phyloP scores from a whole-genome alignment of 2,113 vertebrate genomes.

The Beaufortia kweichowensis region DNA sequence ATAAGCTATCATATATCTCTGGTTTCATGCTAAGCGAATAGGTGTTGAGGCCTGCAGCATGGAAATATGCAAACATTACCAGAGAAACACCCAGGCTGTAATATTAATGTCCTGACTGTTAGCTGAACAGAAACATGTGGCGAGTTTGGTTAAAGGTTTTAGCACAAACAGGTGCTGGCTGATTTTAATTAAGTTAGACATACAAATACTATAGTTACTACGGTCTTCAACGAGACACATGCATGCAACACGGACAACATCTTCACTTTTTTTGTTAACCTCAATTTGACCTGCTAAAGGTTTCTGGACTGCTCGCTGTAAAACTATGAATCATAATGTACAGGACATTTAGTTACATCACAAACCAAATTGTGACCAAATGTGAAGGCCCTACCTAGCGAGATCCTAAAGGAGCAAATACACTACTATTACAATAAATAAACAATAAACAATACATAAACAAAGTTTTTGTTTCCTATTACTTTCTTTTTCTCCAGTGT shows the following conservation, averaged over 20 bases:
- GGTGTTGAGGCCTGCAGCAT: slow-evolving; percentile 21
- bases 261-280: slow-evolving; percentile 12
- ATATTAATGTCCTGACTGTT: slow-evolving; percentile 12
- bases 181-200: slow-evolving; percentile 19
- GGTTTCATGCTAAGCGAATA: neutral
- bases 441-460: slow-evolving; percentile 7
- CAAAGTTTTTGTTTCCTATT: slow-evolving; percentile 33
- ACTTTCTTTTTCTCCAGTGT: slow-evolving; percentile 53
- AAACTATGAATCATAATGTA: slow-evolving; percentile 3
- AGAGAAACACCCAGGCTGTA: neutral
- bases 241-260: neutral
- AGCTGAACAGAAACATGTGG: slow-evolving; percentile 30
- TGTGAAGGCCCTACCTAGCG: too few relatives aligned
- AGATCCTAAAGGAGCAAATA: slow-evolving; percentile 23
- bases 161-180: slow-evolving; percentile 42
- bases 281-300: neutral
- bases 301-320: neutral
- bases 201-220: slow-evolving; percentile 1
- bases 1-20: neutral
- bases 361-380: too few relatives aligned
- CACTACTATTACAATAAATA: slow-evolving; percentile 36
- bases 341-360: neutral
- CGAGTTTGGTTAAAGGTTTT: neutral
- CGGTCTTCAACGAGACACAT: slow-evolving; percentile 10
- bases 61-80: slow-evolving; percentile 25